Evolutionary conservation across 1,140 invertebrate genomes (phyloP).

Genomic region (Drosophila suzukii): DNA sequence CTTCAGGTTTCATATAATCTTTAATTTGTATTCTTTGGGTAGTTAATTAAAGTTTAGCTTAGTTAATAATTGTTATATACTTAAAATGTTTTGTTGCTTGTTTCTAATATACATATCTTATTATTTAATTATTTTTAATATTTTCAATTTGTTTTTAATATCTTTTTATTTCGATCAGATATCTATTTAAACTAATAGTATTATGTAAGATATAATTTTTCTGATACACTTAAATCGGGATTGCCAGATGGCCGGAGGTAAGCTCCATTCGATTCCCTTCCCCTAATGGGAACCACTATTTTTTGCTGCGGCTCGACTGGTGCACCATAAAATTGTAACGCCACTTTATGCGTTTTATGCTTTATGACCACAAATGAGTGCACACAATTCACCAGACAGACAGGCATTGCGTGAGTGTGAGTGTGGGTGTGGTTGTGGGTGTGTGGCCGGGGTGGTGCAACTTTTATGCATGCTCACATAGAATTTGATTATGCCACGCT

Average conservation of each 20-base stretch:
- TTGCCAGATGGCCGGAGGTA: slow-evolving; percentile 15
- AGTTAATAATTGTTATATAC: no score
- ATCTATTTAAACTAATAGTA: no score
- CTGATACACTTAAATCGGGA: no score
- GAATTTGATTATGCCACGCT: slow-evolving; percentile 76
- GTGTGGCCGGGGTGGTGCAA: slow-evolving; percentile 44
- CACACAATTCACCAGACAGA: slow-evolving; percentile 67
- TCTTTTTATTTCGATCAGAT: no score
- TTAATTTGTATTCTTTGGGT: no score
- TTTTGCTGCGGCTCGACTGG: slow-evolving; percentile 52
- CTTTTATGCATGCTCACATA: slow-evolving; percentile 74
- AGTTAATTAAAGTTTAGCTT: no score
- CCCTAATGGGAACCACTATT: neutral
- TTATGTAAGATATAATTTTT: no score
- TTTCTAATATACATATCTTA: no score
- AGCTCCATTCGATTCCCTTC: slow-evolving; percentile 2
- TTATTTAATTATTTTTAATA: no score
- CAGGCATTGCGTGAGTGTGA: slow-evolving; percentile 4
- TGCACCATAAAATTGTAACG: slow-evolving; percentile 77
- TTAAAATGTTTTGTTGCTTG: no score
- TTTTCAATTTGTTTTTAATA: no score
- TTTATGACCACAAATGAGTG: slow-evolving; percentile 82
- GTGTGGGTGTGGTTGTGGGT: neutral
- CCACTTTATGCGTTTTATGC: slow-evolving; percentile 82
- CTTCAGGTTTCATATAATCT: no score